A percentile compares a stretch with the other conserved stretches of the same genome.
Conservation (phyloP, 1,140 invertebrate genomes). For the Trypoxylus dichotomus region DNA sequence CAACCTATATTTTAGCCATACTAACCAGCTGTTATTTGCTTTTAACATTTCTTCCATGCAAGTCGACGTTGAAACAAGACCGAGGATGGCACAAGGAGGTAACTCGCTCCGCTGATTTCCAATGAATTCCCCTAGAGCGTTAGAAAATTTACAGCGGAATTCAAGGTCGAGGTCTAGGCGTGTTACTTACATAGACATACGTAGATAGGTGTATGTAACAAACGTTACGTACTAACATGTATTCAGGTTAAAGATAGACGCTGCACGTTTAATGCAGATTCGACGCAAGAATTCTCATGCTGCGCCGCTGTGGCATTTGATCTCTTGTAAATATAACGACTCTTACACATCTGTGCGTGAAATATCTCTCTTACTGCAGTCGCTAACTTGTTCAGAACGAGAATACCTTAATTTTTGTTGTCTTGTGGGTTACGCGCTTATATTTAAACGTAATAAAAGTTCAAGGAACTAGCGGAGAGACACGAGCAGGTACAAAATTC, state of each 20-base stretch:
- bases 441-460: no score
- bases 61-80: not conserved
- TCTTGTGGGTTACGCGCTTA: no score
- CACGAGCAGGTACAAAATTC: no score
- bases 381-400: no score
- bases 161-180: conserved; percentile 15
- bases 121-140: not conserved
- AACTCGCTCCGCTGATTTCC: conserved; percentile 3
- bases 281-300: no score
- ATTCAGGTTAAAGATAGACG: not conserved
- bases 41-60: not conserved
- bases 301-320: no score
- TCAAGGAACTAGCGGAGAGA: no score
- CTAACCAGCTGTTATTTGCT: not conserved
- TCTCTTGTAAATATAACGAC: no score
- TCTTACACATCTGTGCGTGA: no score
- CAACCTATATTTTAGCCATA: not conserved
- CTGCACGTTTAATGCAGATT: no score
- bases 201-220: not conserved
- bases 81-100: not conserved
- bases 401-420: no score
- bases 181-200: not conserved
- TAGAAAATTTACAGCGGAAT: conserved; percentile 12
- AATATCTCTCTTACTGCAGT: no score
- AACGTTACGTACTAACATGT: not conserved